phyloP scores from a whole-genome alignment of 2,888 invertebrate genomes.

The Ceriagrion tenellum region DNA sequence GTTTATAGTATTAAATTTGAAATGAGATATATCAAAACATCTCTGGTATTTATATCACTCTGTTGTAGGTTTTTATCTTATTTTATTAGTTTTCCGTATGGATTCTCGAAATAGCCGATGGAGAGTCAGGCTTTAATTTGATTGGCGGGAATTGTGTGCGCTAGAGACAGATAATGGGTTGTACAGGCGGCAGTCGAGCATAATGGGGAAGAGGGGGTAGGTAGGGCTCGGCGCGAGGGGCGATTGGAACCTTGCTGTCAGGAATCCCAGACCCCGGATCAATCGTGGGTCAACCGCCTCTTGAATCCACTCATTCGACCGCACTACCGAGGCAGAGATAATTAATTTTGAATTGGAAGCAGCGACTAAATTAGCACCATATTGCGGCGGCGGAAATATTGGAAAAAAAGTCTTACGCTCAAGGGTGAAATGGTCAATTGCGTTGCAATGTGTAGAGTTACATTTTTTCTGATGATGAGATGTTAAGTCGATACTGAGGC shows the following conservation, averaged over 20 bases:
- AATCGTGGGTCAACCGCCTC: background rate
- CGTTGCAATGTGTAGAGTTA: background rate
- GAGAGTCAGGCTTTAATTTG: background rate
- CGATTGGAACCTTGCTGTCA: background rate
- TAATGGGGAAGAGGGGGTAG: background rate
- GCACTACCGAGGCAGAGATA: background rate
- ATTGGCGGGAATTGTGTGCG: background rate
- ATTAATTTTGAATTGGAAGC: conserved; percentile 5
- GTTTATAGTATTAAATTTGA: no score
- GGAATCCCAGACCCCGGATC: background rate
- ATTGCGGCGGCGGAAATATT: background rate
- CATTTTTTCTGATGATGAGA: no score
- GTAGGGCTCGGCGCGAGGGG: background rate
- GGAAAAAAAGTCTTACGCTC: background rate
- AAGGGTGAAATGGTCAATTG: background rate
- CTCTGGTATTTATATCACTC: no score
- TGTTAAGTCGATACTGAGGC: no score
- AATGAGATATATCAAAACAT: no score
- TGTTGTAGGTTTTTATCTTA: no score
- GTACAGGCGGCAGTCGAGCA: background rate
- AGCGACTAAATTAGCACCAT: background rate
- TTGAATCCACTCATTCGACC: background rate
- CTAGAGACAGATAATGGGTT: background rate
- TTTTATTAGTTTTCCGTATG: no score
- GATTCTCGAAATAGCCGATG: background rate